Percentiles rank a stretch among this genome's conserved stretches.
These are phyloP conservation scores for Ypsolopha sequella DNA, from an alignment of 2,888 invertebrate genomes.

Conservation along the genomic window DNA sequence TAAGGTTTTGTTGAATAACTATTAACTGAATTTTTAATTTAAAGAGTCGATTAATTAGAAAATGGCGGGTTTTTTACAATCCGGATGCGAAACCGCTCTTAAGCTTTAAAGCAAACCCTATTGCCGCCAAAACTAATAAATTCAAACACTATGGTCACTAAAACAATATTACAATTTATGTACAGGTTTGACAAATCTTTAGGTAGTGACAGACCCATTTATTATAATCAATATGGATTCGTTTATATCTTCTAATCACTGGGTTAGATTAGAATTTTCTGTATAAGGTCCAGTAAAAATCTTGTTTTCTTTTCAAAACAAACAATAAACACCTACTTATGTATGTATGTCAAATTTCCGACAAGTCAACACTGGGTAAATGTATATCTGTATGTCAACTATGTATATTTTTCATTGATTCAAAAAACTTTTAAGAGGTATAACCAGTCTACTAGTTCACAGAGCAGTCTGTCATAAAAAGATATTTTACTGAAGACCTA, in stretches of 20 bases:
- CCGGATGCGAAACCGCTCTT: no score
- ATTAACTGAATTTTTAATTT: no score
- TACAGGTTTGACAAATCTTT: constrained; percentile 2
- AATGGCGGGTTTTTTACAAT: no score
- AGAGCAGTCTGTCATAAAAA: constrained; percentile 62
- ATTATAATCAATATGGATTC: not conserved
- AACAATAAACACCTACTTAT: no score
- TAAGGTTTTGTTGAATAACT: no score
- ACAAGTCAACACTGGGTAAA: constrained; percentile 39
- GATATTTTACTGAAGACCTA: constrained; percentile 59
- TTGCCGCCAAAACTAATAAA: constrained; percentile 2
- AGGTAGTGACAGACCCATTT: not conserved
- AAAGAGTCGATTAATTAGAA: no score
- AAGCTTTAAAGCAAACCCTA: not conserved
- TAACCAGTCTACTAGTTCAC: constrained; percentile 64
- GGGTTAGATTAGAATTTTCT: not conserved
- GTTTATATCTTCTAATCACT: not conserved
- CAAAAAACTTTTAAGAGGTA: constrained; percentile 57
- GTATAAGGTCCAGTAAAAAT: constrained; percentile 43
- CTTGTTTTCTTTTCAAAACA: constrained; percentile 30
- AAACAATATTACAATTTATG: constrained; percentile 1
- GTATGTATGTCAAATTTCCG: constrained; percentile 35
- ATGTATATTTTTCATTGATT: constrained; percentile 17
- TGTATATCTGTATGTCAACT: constrained; percentile 50
- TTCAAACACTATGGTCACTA: constrained; percentile 5